Percentiles rank a stretch among this genome's conserved stretches.
Conservation (phyloP, 2,888 invertebrate genomes). For the Balanococcus diminutus region DNA sequence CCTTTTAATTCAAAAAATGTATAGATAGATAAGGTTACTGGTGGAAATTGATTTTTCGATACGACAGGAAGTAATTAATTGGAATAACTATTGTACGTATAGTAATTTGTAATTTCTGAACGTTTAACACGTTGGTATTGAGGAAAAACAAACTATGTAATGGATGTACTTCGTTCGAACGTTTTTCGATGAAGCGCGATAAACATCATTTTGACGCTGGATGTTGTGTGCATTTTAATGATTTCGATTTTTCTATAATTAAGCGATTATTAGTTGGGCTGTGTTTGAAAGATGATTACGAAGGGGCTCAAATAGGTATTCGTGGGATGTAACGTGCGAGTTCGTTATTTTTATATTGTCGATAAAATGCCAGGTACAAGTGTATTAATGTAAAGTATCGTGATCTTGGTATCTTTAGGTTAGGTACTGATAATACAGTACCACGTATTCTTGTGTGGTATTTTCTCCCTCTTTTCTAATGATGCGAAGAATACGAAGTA, state of each 20-base stretch:
- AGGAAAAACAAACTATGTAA: neutral
- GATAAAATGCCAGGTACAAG: neutral
- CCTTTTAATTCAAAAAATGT: neutral
- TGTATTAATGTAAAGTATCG: neutral
- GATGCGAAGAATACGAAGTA: neutral
- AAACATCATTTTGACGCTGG: neutral
- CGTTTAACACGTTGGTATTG: neutral
- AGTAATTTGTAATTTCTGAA: neutral
- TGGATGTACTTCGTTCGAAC: neutral
- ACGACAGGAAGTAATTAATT: neutral
- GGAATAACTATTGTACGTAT: neutral
- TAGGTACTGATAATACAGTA: neutral
- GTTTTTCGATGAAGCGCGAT: neutral
- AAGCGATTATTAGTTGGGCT: slow-evolving; percentile 18
- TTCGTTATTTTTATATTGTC: neutral
- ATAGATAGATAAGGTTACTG: neutral
- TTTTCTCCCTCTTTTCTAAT: neutral
- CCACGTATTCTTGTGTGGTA: neutral
- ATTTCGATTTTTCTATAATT: slow-evolving; percentile 10
- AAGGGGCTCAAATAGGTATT: neutral
- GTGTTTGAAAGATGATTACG: neutral
- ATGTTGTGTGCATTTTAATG: neutral
- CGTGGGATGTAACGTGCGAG: neutral
- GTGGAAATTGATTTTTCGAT: neutral
- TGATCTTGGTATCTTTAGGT: too few relatives aligned